These are phyloP conservation scores for Drosophila acutilabella DNA, from an alignment of 2,888 invertebrate species.

Conservation along the genomic window DNA sequence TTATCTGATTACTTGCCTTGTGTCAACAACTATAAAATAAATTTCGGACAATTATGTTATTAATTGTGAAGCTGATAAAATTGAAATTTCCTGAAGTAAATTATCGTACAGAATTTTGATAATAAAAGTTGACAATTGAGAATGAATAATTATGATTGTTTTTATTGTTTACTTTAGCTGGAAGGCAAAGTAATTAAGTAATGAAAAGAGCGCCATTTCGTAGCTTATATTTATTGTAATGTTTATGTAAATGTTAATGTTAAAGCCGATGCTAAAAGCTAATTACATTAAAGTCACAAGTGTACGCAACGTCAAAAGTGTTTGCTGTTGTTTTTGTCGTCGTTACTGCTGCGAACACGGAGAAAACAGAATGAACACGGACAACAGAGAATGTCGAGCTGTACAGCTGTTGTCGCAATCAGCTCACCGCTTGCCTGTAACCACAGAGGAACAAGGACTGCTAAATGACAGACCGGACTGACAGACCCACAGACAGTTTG, in stretches of 20 bases:
- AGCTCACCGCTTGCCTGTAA: constrained; percentile 13
- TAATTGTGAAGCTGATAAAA: background rate
- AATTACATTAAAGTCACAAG: constrained; percentile 33
- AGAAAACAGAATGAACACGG: background rate
- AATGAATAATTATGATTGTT: constrained; percentile 13
- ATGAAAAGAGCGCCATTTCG: constrained; percentile 11
- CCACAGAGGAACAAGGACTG: constrained; percentile 4
- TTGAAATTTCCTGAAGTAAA: constrained; percentile 1
- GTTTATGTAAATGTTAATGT: constrained; percentile 19
- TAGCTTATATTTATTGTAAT: constrained; percentile 26
- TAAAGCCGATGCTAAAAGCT: constrained; percentile 24
- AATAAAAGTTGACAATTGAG: background rate
- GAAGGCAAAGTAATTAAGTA: constrained; percentile 20
- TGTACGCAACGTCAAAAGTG: constrained; percentile 3
- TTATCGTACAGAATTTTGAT: background rate
- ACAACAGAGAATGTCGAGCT: constrained; percentile 5
- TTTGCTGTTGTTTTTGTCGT: background rate
- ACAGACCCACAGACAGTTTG: background rate
- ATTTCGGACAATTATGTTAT: background rate
- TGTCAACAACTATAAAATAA: background rate
- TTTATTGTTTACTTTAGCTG: constrained; percentile 2
- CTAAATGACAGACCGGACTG: background rate
- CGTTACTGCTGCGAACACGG: background rate
- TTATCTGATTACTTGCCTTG: too few species aligned
- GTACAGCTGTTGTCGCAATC: constrained; percentile 23